Evolutionary conservation across 2,888 invertebrate species (phyloP), one percentile per base, ranked within the genome.

Genomic region (Drosophila phalerata): DNA sequence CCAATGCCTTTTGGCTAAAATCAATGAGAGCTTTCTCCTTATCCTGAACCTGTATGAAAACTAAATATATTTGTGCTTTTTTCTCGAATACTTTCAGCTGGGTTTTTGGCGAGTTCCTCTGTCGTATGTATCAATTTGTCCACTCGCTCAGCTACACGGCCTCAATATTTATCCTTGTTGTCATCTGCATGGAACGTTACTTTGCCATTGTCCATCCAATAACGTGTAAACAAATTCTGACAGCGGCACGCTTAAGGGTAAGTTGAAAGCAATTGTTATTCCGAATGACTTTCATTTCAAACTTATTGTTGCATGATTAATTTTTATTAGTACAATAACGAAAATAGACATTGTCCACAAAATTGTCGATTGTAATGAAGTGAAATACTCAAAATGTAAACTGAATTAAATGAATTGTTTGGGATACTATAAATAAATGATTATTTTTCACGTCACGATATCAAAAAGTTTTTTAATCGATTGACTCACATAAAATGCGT

Each of bases 111-210:
- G 95, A 96, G 88, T 96, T 97, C 89, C 93, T 98, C 74, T 98
- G 98, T 93, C 97, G 97, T 92, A 96, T 97, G 95, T 97, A 98
- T 93, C 96, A 97, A 93, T 97, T 97, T 91, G 95, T 97, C 19
- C 96, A 97, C 91, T 96, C 97, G 13, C 93, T 98, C 79, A 97
- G 97, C 91, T 97, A 97, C 93, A 97, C 97, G 1, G 97, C 97
- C 1, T 97, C 98, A 17, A 97, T 97, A 85, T 95, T 97, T 90
- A 97, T 98, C 75, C 93, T 98, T 73, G 96, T 98, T 37, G 96
- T 97, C 52, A 97, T 97, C 73, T 97, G 97, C 89, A 95, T 96
- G 51, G 97, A 97, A 91, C 93, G 97, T 74, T 97, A 97, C 91
- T 95, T 97, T 90, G 97, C 97, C 52, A 97, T 96, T 88, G 96